Evolutionary conservation across 2,888 invertebrate genomes (phyloP).

Genomic region (Athalia circularis): DNA sequence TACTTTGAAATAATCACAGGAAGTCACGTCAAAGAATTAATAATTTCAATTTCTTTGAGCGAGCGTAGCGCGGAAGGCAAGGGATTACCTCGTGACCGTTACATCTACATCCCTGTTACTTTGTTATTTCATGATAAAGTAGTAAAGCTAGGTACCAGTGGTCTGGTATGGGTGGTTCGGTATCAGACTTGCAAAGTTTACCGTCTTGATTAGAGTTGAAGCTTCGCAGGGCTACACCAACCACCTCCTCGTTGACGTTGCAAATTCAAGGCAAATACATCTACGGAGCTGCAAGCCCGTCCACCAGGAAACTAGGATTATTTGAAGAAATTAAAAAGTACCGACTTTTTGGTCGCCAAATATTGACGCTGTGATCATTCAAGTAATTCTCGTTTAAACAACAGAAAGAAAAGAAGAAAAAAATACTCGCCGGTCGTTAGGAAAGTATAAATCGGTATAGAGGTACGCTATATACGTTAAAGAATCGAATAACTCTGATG

Average conservation of each 20-base stretch:
- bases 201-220: conserved; percentile 21
- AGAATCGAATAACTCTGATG: too few species aligned
- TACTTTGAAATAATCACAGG: too few species aligned
- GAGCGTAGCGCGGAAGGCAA: background rate
- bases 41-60: background rate
- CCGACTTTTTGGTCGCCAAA: too few species aligned
- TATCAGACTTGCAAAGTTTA: conserved; percentile 28
- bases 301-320: background rate
- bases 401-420: too few species aligned
- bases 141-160: background rate
- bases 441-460: too few species aligned
- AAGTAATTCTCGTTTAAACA: too few species aligned
- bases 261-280: background rate
- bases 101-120: background rate
- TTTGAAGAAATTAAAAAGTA: conserved; percentile 6
- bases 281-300: conserved; percentile 6
- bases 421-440: too few species aligned
- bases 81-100: background rate
- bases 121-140: conserved; percentile 8
- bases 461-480: too few species aligned
- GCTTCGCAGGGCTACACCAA: background rate
- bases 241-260: conserved; percentile 15
- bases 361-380: too few species aligned
- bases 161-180: background rate
- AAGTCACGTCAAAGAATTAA: too few species aligned